Base-by-base conservation (phyloP, 2,888 invertebrate species). In the Drosophila subsilvestris region DNA sequence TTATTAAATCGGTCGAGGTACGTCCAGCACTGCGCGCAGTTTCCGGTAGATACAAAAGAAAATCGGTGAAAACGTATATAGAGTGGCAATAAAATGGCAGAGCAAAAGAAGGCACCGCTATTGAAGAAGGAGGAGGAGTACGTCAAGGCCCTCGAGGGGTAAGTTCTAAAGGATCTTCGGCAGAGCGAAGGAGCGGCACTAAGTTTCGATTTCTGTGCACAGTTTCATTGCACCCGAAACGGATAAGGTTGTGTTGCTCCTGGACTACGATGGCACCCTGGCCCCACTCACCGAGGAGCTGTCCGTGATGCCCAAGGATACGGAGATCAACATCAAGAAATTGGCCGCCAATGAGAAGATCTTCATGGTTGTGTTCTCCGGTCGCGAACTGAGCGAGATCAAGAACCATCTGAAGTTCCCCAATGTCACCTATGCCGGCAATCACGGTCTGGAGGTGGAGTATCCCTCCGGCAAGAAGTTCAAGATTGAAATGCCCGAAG, bases 201-300 rank as follows among this genome's bases (percentile, higher is more conserved):
- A 53, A 65, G 1, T 20, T 1, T 8, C 1, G 1, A 1, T 12
- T 32, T 50, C 42, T 18, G 60, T 47, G 62, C 7, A 29, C 22
- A 92, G 92, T 75, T 92, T 92, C 78, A 90, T 95, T 80, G 94
- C 95, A 63, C 93, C 94, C 55, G 93, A 94, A 25, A 88, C 75
- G 55, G 94, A 95, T 89, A 95, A 95, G 90, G 91, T 96, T 82
- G 96, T 95, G 1, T 92, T 96, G 45, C 90, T 96, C 20, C 91
- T 96, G 89, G 96, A 96, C 89, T 96, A 95, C 89, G 96, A 96
- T 91, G 96, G 96, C 73, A 96, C 96, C 42, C 91, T 96, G 77
- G 95, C 96, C 4, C 95, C 95, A 2, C 94, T 96, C 54, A 95
- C 95, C 43, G 95, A 95, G 37, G 95, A 95, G 91, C 79, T 92